Percentiles rank a stretch among this genome's conserved stretches.
Conservation (phyloP, 2,888 invertebrate species). For the Eupsilia transversa region DNA sequence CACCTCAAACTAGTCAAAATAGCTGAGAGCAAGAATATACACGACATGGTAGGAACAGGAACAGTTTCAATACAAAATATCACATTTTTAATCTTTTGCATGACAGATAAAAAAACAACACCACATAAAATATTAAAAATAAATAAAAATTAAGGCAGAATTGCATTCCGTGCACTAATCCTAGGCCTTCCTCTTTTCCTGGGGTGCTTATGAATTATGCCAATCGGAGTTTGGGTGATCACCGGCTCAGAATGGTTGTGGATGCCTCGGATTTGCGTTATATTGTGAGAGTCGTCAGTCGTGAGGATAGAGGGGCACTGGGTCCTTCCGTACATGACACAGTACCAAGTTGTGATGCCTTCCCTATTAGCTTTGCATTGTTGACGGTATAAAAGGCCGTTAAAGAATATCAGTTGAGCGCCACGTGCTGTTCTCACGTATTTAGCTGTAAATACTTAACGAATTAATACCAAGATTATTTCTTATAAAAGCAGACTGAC, state of each 20-base stretch:
- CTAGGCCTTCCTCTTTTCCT: slow-evolving; percentile 30
- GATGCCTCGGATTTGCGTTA: slow-evolving; percentile 71
- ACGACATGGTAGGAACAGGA: slow-evolving; percentile 16
- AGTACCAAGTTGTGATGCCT: slow-evolving; percentile 76
- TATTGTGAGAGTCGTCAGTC: slow-evolving; percentile 71
- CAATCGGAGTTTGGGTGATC: slow-evolving; percentile 68
- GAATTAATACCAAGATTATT: slow-evolving; percentile 21
- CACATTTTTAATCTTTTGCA: neutral
- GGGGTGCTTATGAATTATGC: slow-evolving; percentile 67
- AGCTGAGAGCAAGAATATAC: neutral
- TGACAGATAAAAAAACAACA: neutral
- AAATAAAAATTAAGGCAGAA: slow-evolving; percentile 44
- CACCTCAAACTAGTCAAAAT: neutral
- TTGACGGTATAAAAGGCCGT: slow-evolving; percentile 70
- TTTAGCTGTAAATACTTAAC: slow-evolving; percentile 69
- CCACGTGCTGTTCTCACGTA: slow-evolving; percentile 73
- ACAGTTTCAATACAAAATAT: slow-evolving; percentile 23
- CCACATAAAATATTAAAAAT: slow-evolving; percentile 1
- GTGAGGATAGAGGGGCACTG: slow-evolving; percentile 73
- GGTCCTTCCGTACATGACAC: slow-evolving; percentile 71
- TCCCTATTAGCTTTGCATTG: slow-evolving; percentile 72
- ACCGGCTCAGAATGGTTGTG: slow-evolving; percentile 74
- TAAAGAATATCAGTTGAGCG: slow-evolving; percentile 71
- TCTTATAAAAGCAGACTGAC: neutral
- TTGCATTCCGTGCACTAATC: slow-evolving; percentile 47